A percentile compares a stretch with the other conserved stretches of the same genome.
These are phyloP conservation scores for Eubasilissa regina DNA, from an alignment of 1,140 invertebrate species.

Conservation along the genomic window DNA sequence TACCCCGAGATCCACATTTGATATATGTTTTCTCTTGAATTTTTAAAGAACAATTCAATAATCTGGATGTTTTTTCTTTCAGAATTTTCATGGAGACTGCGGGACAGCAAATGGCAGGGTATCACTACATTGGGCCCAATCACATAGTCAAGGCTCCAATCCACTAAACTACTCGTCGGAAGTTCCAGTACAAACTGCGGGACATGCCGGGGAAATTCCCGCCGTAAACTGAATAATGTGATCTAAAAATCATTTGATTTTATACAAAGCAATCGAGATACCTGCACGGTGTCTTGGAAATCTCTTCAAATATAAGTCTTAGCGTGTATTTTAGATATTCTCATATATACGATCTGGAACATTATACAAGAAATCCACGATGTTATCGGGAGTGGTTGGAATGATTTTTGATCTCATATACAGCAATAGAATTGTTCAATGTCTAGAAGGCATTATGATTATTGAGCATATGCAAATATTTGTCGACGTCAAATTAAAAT, in stretches of 20 bases:
- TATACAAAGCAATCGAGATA: slow-evolving; percentile 57
- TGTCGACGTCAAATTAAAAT: slow-evolving; percentile 39
- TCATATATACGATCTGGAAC: slow-evolving; percentile 71
- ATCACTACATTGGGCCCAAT: slow-evolving; percentile 92
- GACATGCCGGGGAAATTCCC: slow-evolving; percentile 60
- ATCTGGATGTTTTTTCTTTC: slow-evolving; percentile 61
- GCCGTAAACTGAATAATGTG: slow-evolving; percentile 46
- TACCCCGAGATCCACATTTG: too few species aligned
- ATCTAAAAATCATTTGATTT: slow-evolving; percentile 55
- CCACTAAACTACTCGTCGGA: slow-evolving; percentile 78
- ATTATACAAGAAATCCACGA: slow-evolving; percentile 16
- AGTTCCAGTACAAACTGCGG: slow-evolving; percentile 62
- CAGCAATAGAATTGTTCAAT: slow-evolving; percentile 31
- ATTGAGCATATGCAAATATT: slow-evolving; percentile 13
- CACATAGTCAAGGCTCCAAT: slow-evolving; percentile 93
- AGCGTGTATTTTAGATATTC: slow-evolving; percentile 75
- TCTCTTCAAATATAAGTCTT: slow-evolving; percentile 65
- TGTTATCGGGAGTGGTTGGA: background rate
- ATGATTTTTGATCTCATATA: slow-evolving; percentile 54
- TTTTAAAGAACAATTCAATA: background rate
- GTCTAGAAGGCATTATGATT: slow-evolving; percentile 15
- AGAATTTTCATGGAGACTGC: slow-evolving; percentile 96
- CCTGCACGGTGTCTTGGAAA: slow-evolving; percentile 55
- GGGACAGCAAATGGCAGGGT: slow-evolving; percentile 89
- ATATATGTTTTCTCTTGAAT: too few species aligned